Base-by-base conservation (phyloP, 1,140 invertebrate genomes). In the Macrocentrus cingulum region DNA sequence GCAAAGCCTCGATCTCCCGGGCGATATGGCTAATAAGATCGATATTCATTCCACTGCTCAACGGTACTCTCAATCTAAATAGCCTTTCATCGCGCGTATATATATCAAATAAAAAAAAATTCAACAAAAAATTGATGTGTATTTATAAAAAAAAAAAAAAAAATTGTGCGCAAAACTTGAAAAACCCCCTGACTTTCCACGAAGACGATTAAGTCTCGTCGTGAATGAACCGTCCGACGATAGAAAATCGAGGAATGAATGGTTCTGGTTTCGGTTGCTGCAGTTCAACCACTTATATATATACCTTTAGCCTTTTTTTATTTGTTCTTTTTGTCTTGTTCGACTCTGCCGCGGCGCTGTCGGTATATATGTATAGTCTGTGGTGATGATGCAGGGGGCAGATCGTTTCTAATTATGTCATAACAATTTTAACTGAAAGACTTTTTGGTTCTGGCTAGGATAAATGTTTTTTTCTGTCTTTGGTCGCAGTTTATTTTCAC, bases 351-450 rank as follows among this genome's bases (percentile, higher is more conserved):
- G n/a, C n/a, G n/a, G n/a, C n/a, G n/a, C n/a, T n/a, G n/a, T n/a
- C n/a, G n/a, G n/a, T n/a, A n/a, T n/a, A n/a, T n/a, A n/a, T n/a
- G n/a, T n/a, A n/a, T n/a, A n/a, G n/a, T n/a, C n/a, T n/a, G n/a
- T n/a, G n/a, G n/a, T n/a, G n/a, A n/a, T n/a, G n/a, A n/a, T n/a
- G n/a, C n/a, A 57, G 20, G 42, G 16, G 13, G 42, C 46, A 48
- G 61, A 72, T 73, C 64, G 61, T 34, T 66, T 50, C 66, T 73
- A 75, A 75, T 73, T 75, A 75, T 72, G 72, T 70, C 71, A 73
- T 74, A 73, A 74, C 69, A 71, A 66, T 74, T 29, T 74, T 70
- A 64, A 70, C 59, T 62, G 62, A 61, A 63, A 55, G 39, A 53
- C 13, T 50, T 34, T 55, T 23, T 9, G 11, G 18, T 20, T 52